phyloP scores from a whole-genome alignment of 1,140 invertebrate species.

The Saccostrea cuccullata region DNA sequence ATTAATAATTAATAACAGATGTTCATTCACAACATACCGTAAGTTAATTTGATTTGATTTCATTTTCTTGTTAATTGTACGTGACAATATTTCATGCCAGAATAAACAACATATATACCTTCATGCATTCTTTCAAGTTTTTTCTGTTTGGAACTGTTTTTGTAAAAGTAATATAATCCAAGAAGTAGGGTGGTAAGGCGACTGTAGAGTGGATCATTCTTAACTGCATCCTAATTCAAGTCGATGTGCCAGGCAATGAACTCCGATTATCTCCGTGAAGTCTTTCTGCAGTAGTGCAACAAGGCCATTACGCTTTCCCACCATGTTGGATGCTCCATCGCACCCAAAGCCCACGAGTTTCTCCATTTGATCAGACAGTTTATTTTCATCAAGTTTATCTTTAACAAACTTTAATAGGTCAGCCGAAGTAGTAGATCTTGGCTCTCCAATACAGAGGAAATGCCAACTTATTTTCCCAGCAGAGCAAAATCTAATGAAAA shows the following conservation, averaged over 20 bases:
- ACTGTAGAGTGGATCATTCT: too few species aligned
- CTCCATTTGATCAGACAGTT: not conserved
- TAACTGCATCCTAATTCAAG: too few species aligned
- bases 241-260: conserved; percentile 25
- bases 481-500: not conserved
- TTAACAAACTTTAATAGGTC: conserved; percentile 12
- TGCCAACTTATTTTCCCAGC: not conserved
- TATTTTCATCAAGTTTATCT: not conserved
- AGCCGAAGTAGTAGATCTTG: not conserved
- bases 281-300: not conserved
- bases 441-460: conserved; percentile 4
- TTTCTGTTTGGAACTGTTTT: conserved; percentile 28
- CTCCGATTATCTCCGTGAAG: not conserved
- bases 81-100: too few species aligned
- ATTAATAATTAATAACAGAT: too few species aligned
- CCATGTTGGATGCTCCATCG: not conserved
- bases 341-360: not conserved
- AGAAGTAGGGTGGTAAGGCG: too few species aligned
- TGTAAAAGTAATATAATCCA: conserved; percentile 29
- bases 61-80: too few species aligned
- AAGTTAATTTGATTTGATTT: too few species aligned
- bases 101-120: too few species aligned
- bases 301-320: not conserved
- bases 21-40: too few species aligned
- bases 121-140: not conserved